Base-by-base conservation (phyloP, 2,113 vertebrate species). In the Brachyhypopomus occidentalis region DNA sequence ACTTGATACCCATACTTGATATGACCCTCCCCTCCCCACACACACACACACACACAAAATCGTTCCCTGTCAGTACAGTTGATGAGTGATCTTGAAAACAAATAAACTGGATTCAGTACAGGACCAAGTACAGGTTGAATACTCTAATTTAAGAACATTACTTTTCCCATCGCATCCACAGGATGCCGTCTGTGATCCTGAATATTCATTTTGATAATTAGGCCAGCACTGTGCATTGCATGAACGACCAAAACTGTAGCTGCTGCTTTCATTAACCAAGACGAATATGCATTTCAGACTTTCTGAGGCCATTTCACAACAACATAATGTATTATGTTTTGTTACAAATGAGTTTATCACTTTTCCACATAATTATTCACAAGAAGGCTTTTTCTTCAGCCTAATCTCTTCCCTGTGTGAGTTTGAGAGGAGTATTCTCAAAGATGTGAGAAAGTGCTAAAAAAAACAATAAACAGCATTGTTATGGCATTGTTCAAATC, bases 231-330 rank as follows among this genome's bases (percentile, higher is more conserved):
- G 58, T 52, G 16, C 64, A 34, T 55, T 66, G 17, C 9, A 34
- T 8, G 45, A 48, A 76, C 27, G 2, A 17, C 59, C 36, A n/a
- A 12, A 19, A 20, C 1, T 20, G 60, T 66, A 52, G 45, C 19
- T 77, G 14, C 36, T 30, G 19, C 20, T 27, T 20, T 20, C 12
- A 7, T 45, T 17, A 41, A 17, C 12, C 1, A 6, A 25, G 11
- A 48, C 3, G 30, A 30, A 30, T n/a, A n/a, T 30, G 30, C 30
- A 30, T 30, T 30, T 30, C 30, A 30, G 3, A 64, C 8, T 19
- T 75, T 6, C n/a, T 22, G 12, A 75, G 8, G 34, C 19, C 30
- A 66, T 30, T 67, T 22, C 9, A 78, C 64, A 30, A 78, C 64
- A 30, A 30, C 30, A 30, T 30, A 30, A 30, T 25, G 45, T 64